Evolutionary conservation across 2,113 vertebrate species (phyloP), one percentile per base, ranked within the genome.

Genomic region (Oreochromis spilurus): DNA sequence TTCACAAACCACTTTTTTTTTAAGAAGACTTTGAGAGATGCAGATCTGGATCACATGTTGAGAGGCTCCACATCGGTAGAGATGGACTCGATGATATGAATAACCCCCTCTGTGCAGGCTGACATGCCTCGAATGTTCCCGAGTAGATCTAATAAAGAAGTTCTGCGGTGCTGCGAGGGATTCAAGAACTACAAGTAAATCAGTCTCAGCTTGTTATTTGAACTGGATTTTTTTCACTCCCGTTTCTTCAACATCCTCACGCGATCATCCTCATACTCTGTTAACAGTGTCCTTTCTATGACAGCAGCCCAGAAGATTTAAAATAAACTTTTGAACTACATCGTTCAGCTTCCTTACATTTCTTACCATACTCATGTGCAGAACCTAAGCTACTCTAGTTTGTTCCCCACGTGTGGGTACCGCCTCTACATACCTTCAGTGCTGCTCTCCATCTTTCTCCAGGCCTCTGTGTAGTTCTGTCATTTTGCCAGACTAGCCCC

Each of bases 1-100:
- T 70, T 57, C 16, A 36, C 57, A 36, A 91, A 80, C 48, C 62
- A 17, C 81, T 84, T 45, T 86, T 24, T 24, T 48, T 67, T 3
- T 0, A 72, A 54, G 57, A 29, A 84, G 84, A 82, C 60, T 50
- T 83, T 79, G 83, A 70, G 55, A 36, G 82, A 89, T 90, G 81
- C 17, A 6, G 38, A 67, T 79, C 24, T 40, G 34, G 83, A 83
- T 93, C 91, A 93, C 90, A 91, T 92, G 91, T n/a, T 24, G 14
- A 80, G 31, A 55, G 75, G 82, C 70, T 82, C 13, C 84, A 88
- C 65, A 82, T 83, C 17, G 9, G 17, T 19, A 29, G 50, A 83
- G 70, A 88, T 70, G 17, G 2, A 31, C 29, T 50, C 2, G 21
- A 62, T 53, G 78, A 67, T 79, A 88, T 89, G 81, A 88, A 87